Evolutionary conservation across 2,113 vertebrate species (phyloP).

Genomic region (Lycocorax pyrrhopterus): DNA sequence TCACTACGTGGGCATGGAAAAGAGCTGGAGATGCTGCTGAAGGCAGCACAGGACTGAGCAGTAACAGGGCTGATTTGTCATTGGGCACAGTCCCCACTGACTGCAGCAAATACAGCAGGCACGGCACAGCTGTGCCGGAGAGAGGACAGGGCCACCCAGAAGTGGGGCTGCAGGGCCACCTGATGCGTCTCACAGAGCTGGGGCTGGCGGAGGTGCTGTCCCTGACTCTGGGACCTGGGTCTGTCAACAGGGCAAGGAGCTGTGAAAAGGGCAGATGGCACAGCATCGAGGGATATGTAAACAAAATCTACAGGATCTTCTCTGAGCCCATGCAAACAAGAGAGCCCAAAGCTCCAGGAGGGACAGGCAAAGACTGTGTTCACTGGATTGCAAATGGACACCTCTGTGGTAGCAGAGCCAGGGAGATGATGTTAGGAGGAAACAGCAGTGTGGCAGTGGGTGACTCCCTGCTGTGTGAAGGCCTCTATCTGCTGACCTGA

Average conservation of each 20-base stretch:
- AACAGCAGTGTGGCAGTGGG: accelerated
- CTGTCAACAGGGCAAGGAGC: background rate
- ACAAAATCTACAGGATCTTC: background rate
- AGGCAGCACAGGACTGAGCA: background rate
- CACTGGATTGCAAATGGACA: background rate
- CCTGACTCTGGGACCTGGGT: background rate
- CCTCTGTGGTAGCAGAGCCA: background rate
- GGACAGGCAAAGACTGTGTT: background rate
- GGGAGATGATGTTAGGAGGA: background rate
- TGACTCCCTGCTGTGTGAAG: background rate
- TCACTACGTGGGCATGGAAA: background rate
- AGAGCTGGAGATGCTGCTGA: background rate
- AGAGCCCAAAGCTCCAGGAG: background rate
- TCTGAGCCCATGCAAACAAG: background rate
- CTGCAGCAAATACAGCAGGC: background rate
- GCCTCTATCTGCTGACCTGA: background rate
- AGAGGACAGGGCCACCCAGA: background rate
- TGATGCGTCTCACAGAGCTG: accelerated
- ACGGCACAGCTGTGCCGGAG: accelerated
- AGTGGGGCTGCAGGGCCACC: accelerated
- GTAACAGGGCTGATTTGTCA: background rate
- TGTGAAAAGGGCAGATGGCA: no score
- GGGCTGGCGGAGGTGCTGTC: background rate
- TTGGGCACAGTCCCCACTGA: accelerated
- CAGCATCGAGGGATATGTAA: background rate